phyloP scores from a whole-genome alignment of 2,113 vertebrate genomes.

The Chaetodon trifascialis region DNA sequence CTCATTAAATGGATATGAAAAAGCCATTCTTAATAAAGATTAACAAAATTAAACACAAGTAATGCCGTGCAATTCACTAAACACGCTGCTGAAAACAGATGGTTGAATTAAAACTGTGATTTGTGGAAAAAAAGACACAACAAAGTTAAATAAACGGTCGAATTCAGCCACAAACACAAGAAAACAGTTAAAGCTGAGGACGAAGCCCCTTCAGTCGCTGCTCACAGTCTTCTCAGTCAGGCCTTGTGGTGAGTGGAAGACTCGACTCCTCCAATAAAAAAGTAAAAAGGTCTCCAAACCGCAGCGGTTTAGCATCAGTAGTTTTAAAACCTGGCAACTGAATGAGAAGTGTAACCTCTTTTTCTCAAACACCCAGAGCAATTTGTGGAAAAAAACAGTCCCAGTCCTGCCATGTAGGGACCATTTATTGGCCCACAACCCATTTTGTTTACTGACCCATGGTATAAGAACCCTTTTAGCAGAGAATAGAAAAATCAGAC shows the following conservation, averaged over 20 bases:
- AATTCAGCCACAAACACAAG: too few species aligned
- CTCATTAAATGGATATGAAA: too few species aligned
- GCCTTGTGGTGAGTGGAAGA: not conserved
- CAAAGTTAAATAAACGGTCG: too few species aligned
- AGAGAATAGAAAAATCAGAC: conserved; percentile 44
- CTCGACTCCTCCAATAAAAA: conserved; percentile 5
- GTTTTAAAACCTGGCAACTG: conserved; percentile 45
- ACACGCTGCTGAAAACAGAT: too few species aligned
- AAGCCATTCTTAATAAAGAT: too few species aligned
- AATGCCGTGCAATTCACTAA: too few species aligned
- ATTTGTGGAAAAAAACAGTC: conserved; percentile 50
- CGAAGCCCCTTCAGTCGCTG: too few species aligned
- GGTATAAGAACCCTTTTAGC: conserved; percentile 58
- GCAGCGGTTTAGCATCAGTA: conserved; percentile 41
- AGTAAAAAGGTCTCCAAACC: conserved; percentile 35
- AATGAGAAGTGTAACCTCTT: conserved; percentile 50
- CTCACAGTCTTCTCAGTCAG: not conserved
- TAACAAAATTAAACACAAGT: too few species aligned
- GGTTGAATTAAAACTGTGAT: too few species aligned
- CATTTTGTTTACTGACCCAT: conserved; percentile 69
- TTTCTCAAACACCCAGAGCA: conserved; percentile 30
- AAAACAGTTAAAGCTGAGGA: too few species aligned
- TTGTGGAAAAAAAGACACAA: too few species aligned
- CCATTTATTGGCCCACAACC: conserved; percentile 47
- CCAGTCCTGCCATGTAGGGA: conserved; percentile 35